A percentile compares a stretch with the other conserved stretches of the same genome.
Conservation (phyloP, 2,888 invertebrate genomes). For the Habrosyne pyritoides region DNA sequence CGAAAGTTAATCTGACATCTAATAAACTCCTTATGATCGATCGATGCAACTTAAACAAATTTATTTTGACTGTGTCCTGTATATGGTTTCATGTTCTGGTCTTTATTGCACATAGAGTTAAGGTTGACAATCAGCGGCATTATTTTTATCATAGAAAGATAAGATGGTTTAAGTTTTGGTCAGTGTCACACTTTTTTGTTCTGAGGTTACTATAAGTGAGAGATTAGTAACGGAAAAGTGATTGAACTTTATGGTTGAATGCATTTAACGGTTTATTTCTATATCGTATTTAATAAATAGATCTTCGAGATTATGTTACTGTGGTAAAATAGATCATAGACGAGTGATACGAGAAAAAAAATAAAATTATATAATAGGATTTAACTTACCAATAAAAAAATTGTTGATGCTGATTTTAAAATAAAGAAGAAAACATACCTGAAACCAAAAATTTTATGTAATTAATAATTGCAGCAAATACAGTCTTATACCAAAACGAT, state of each 20-base stretch:
- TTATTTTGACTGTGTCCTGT: slow-evolving; percentile 16
- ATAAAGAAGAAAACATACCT: not conserved
- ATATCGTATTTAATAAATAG: slow-evolving; percentile 23
- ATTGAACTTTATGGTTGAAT: slow-evolving; percentile 70
- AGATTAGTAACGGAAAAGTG: slow-evolving; percentile 43
- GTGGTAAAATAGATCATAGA: not conserved
- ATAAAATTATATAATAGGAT: not conserved
- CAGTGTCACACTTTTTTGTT: slow-evolving; percentile 54
- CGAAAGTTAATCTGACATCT: slow-evolving; percentile 72
- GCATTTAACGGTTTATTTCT: slow-evolving; percentile 34
- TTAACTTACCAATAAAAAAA: not conserved
- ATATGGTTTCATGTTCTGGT: slow-evolving; percentile 6
- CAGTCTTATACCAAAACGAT: not conserved
- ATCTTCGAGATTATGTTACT: not conserved
- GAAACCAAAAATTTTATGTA: not conserved
- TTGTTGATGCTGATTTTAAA: not conserved
- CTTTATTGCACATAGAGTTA: slow-evolving; percentile 27
- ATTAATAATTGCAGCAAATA: not conserved
- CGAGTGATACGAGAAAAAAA: not conserved
- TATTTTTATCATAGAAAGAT: slow-evolving; percentile 14
- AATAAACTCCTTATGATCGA: slow-evolving; percentile 70
- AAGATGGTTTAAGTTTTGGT: slow-evolving; percentile 37
- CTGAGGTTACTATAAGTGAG: slow-evolving; percentile 50
- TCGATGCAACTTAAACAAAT: slow-evolving; percentile 42
- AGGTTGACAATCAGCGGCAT: slow-evolving; percentile 28